Evolutionary conservation across 92 coral and sea anemone species (phyloP), one percentile per base, ranked within the genome.

Genomic region (Pocillopora meandrina): DNA sequence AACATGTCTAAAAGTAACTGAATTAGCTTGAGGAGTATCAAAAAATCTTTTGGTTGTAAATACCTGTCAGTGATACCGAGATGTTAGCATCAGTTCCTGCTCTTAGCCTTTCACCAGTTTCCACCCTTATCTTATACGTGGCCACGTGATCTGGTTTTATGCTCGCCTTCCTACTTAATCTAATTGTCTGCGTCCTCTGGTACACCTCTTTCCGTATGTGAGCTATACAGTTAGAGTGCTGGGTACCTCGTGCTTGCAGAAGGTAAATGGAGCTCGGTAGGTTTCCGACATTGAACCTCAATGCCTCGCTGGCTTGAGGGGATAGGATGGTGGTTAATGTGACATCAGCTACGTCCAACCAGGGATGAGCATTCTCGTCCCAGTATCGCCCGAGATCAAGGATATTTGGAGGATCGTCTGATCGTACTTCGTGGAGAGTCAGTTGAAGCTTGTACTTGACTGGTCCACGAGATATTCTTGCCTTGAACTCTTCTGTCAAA

Each of bases 291-390:
- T 91, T 92, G 72, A 69, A 91, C 47, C 65, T 65, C 0, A 94
- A 82, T 61, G 87, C 76, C 82, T 94, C 98, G 1, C 74, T 76
- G 56, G 89, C 97, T 81, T 94, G 90, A 31, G 92, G 91, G 68
- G 93, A 72, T 6, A 96, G 92, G 52, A 90, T 76, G 7, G 95
- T 78, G 8, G 92, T 91, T 17, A 96, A 72, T 20, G 91, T 92
- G 76, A 96, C 93, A 71, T 91, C 92, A 73, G 98, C 99, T 12
- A 96, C 78, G 87, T 96, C 99, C 14, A 94, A 75, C 99, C 99
- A 96, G 1, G 99, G 98, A 75, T 96, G 98, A 3, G 92, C 87
- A 1, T 58, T 80, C 80, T 94, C 95, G 84, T 95, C 92, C 99
- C 99, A 96, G 60, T 76, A 33, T 17, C 92, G 85, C 47, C 90